Conservation (phyloP, 2,113 vertebrate genomes). For the Eleginops maclovinus region DNA sequence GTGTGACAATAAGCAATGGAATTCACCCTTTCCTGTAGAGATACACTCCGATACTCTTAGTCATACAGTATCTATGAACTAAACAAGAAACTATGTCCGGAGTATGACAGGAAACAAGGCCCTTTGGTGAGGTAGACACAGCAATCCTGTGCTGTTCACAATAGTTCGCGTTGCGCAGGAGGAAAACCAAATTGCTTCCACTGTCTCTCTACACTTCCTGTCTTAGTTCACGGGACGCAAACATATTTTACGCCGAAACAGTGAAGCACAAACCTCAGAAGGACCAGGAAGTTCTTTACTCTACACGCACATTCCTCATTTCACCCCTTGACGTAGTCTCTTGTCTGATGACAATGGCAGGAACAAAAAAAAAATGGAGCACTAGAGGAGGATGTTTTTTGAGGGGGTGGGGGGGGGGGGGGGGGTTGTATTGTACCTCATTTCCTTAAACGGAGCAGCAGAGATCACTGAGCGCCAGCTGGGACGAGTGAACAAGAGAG, state of each 20-base stretch:
- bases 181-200: constrained; percentile 47
- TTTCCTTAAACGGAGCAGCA: constrained; percentile 73
- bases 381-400: constrained; percentile 73
- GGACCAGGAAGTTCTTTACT: constrained; percentile 63
- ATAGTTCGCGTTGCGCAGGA: constrained; percentile 28
- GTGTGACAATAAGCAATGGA: constrained; percentile 42
- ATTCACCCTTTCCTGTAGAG: constrained; percentile 56
- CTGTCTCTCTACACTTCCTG: constrained; percentile 54
- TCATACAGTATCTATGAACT: constrained; percentile 35
- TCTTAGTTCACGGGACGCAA: constrained; percentile 18
- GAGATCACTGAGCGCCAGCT: constrained; percentile 59
- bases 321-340: constrained; percentile 70
- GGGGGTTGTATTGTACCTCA: constrained; percentile 72
- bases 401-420: constrained; percentile 20
- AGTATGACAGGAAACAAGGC: constrained; percentile 49
- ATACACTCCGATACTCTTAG: constrained; percentile 5
- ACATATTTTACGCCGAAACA: constrained; percentile 34
- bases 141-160: constrained; percentile 9
- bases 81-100: constrained; percentile 25
- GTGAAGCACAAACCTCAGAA: constrained; percentile 29
- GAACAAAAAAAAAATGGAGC: constrained; percentile 65
- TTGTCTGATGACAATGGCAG: constrained; percentile 81
- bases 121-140: constrained; percentile 35
- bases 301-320: constrained; percentile 66
- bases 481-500: constrained; percentile 44